phyloP scores from a whole-genome alignment of 64 coral and sea anemone genomes.

The Dendrophyllia cribrosa region DNA sequence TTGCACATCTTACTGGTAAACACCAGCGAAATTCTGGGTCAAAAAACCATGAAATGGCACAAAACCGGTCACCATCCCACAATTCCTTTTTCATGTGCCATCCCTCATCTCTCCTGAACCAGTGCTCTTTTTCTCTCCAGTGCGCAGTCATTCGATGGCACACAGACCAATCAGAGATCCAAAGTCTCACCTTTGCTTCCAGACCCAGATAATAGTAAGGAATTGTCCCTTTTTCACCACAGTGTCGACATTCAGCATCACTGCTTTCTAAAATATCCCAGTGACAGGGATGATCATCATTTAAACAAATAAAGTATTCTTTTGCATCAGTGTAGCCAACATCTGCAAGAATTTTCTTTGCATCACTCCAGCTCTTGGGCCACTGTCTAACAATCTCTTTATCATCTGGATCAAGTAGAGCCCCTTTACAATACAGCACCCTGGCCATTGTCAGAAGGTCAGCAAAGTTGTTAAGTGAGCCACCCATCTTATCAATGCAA shows the following conservation, averaged over 20 bases:
- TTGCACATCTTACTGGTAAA: slow-evolving; percentile 23
- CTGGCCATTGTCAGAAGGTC: background rate
- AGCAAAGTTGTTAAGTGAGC: no score
- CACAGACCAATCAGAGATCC: slow-evolving; percentile 55
- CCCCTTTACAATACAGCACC: slow-evolving; percentile 35
- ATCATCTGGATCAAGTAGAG: slow-evolving; percentile 5
- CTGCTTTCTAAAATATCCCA: slow-evolving; percentile 68
- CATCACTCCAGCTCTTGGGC: slow-evolving; percentile 58
- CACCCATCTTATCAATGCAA: no score
- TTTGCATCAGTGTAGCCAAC: slow-evolving; percentile 73
- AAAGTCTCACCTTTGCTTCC: slow-evolving; percentile 76
- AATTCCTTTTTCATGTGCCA: slow-evolving; percentile 65
- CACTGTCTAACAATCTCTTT: background rate
- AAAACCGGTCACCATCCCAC: slow-evolving; percentile 78
- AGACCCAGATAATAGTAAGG: slow-evolving; percentile 83
- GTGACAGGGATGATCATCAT: slow-evolving; percentile 46
- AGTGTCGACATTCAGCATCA: slow-evolving; percentile 34
- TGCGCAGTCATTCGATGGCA: slow-evolving; percentile 77
- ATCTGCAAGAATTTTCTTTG: slow-evolving; percentile 55
- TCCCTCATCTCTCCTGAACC: slow-evolving; percentile 69
- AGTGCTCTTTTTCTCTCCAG: slow-evolving; percentile 84
- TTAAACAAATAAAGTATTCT: slow-evolving; percentile 71
- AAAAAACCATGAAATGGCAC: slow-evolving; percentile 78
- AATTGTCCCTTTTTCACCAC: slow-evolving; percentile 57
- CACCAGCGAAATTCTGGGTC: slow-evolving; percentile 8